Evolutionary conservation across 1,140 invertebrate species (phyloP).

Genomic region (Drosophila nannoptera): DNA sequence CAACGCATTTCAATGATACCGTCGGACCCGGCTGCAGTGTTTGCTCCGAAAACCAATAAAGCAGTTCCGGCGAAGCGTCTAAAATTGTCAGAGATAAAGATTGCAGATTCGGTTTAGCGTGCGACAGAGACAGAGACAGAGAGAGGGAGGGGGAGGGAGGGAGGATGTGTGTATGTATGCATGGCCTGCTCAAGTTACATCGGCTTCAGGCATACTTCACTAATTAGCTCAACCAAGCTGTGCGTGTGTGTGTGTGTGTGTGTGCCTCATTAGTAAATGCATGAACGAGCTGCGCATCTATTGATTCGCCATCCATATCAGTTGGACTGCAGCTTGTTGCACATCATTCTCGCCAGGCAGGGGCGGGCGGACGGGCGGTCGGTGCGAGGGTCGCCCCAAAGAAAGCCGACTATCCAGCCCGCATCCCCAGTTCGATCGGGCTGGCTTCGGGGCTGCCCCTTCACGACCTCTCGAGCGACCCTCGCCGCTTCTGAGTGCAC

Average conservation of each 20-base stretch:
- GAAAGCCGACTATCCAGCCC: not conserved
- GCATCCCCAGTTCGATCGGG: too few species aligned
- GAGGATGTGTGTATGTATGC: not conserved
- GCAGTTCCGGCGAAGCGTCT: conserved; percentile 91
- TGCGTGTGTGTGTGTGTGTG: conserved; percentile 3
- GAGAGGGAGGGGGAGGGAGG: not conserved
- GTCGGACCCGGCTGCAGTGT: conserved; percentile 92
- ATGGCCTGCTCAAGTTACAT: not conserved
- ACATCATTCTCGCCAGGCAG: not conserved
- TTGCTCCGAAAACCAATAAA: conserved; percentile 94
- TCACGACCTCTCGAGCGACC: too few species aligned
- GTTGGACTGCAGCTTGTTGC: not conserved
- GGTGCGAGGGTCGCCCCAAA: not conserved
- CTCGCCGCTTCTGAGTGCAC: too few species aligned
- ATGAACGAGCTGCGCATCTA: not conserved
- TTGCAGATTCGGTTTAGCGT: conserved; percentile 1
- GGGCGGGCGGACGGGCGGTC: not conserved
- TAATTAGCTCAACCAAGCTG: conserved; percentile 19
- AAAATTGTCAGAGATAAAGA: conserved; percentile 53
- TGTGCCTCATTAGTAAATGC: not conserved
- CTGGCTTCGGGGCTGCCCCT: too few species aligned
- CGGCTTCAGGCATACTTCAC: conserved; percentile 9
- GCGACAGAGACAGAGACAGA: not conserved
- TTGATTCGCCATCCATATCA: not conserved
- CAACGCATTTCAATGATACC: conserved; percentile 93